phyloP scores from a whole-genome alignment of 1,140 invertebrate genomes.

The Macrocentrus cingulum region DNA sequence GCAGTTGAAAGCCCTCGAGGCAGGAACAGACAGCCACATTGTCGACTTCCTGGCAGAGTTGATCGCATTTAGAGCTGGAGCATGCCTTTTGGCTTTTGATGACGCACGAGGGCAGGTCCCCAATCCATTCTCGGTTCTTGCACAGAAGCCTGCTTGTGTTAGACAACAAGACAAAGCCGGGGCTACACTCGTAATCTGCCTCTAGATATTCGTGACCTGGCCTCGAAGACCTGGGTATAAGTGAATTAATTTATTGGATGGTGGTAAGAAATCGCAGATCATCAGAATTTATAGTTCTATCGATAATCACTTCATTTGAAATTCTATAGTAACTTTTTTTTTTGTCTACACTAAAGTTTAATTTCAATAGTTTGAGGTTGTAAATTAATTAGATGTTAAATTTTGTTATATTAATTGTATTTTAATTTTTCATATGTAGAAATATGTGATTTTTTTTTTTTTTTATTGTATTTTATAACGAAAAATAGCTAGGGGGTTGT shows the following conservation, averaged over 20 bases:
- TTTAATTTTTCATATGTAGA: too few relatives aligned
- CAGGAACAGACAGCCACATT: conserved; percentile 56
- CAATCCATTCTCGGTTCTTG: conserved; percentile 51
- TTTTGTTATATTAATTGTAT: too few relatives aligned
- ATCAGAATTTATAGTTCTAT: too few relatives aligned
- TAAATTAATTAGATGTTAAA: too few relatives aligned
- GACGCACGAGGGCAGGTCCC: conserved; percentile 48
- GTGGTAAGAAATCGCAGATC: too few relatives aligned
- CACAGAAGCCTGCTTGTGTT: conserved; percentile 46
- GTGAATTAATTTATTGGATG: background rate
- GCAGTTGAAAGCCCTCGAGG: conserved; percentile 51
- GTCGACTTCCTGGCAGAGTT: conserved; percentile 56
- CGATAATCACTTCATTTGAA: too few relatives aligned
- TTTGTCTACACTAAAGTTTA: too few relatives aligned
- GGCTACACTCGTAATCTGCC: conserved; percentile 54
- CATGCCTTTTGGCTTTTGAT: conserved; percentile 40
- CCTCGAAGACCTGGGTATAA: conserved; percentile 44
- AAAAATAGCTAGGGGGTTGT: too few relatives aligned
- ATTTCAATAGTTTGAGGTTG: too few relatives aligned
- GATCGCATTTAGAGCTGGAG: conserved; percentile 50
- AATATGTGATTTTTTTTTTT: too few relatives aligned
- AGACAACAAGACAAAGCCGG: conserved; percentile 43
- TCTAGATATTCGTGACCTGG: conserved; percentile 54
- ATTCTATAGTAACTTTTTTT: too few relatives aligned
- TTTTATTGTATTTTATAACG: too few relatives aligned